phyloP scores from a whole-genome alignment of 2,113 vertebrate genomes.

The Entomyzon cyanotis region DNA sequence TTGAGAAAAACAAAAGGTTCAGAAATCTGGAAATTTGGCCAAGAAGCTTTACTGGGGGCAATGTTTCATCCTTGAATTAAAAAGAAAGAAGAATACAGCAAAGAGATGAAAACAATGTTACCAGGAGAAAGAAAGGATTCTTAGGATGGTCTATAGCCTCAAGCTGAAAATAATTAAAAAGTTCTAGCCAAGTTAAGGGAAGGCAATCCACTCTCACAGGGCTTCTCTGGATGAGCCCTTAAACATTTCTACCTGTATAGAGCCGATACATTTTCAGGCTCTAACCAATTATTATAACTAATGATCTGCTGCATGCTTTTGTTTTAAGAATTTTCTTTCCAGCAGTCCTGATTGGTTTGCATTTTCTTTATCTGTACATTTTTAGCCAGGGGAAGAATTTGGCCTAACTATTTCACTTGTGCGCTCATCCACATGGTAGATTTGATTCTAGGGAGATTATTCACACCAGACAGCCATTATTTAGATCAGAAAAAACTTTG shows the following conservation, averaged over 20 bases:
- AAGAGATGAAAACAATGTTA: background rate
- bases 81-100: background rate
- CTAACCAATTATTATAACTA: background rate
- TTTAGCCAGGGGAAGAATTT: background rate
- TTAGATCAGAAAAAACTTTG: background rate
- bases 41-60: conserved; percentile 24
- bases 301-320: background rate
- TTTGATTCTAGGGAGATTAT: background rate
- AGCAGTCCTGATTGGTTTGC: background rate
- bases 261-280: background rate
- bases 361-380: background rate
- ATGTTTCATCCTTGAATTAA: conserved; percentile 35
- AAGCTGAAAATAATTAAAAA: conserved; percentile 42
- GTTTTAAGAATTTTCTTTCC: background rate
- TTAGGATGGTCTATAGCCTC: background rate
- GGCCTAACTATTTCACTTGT: background rate
- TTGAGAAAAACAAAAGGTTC: conserved; percentile 77
- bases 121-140: background rate
- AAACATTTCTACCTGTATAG: background rate
- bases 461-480: background rate
- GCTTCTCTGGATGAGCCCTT: background rate
- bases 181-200: background rate
- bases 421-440: background rate
- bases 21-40: conserved; percentile 62
- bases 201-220: background rate